A percentile compares a stretch with the other conserved stretches of the same genome.
These are phyloP conservation scores for Frankliniella fusca DNA, from an alignment of 2,888 invertebrate genomes.

Conservation along the genomic window DNA sequence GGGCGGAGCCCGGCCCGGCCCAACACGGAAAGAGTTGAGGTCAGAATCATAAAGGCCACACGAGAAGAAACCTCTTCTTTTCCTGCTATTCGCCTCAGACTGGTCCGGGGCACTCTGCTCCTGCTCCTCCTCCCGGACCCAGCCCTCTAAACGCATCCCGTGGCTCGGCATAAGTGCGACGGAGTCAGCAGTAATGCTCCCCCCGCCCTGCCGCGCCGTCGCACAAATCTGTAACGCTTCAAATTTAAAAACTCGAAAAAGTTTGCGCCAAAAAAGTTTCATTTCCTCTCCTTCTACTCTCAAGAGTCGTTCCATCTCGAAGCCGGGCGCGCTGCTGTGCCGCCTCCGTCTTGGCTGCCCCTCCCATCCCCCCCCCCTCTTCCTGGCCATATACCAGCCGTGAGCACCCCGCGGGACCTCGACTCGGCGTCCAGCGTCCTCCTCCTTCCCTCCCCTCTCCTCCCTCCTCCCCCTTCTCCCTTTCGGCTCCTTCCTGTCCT, in stretches of 20 bases:
- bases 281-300: background rate
- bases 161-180: too few species aligned
- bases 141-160: too few species aligned
- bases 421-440: too few species aligned
- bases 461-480: background rate
- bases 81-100: background rate
- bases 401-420: too few species aligned
- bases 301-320: background rate
- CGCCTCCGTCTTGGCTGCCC: background rate
- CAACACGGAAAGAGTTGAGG: background rate
- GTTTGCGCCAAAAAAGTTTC: constrained; percentile 24
- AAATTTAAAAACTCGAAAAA: constrained; percentile 23
- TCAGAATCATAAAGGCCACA: background rate
- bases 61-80: background rate
- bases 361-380: too few species aligned
- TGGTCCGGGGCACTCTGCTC: background rate
- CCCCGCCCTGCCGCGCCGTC: too few species aligned
- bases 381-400: too few species aligned
- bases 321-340: background rate
- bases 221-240: background rate
- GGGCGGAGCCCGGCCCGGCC: background rate
- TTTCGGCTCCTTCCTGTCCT: too few species aligned
- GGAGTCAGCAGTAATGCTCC: too few species aligned
- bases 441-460: background rate
- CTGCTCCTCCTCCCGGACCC: too few species aligned